Conservation (phyloP, 2,888 invertebrate genomes). For the Noctua pronuba region DNA sequence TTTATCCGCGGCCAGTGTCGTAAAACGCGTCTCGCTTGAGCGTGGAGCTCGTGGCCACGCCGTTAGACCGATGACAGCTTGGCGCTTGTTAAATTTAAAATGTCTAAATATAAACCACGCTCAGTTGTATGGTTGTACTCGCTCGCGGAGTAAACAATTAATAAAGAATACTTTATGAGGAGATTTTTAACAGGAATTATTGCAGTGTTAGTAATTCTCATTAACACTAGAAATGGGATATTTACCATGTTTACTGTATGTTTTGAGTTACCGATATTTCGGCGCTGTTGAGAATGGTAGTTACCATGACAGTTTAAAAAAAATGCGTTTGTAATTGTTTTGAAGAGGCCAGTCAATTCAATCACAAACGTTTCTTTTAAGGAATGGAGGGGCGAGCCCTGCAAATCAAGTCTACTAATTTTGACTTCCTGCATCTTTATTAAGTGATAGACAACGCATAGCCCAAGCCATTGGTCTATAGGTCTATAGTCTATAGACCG, state of each 20-base stretch:
- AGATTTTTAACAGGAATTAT: slow-evolving; percentile 31
- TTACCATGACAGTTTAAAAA: no score
- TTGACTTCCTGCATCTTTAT: no score
- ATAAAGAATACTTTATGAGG: slow-evolving; percentile 39
- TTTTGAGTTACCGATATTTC: no score
- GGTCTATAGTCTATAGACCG: no score
- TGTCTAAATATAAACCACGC: slow-evolving; percentile 44
- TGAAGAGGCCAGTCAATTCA: background rate
- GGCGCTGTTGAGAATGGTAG: no score
- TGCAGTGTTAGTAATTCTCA: slow-evolving; percentile 11
- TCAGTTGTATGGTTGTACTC: slow-evolving; percentile 28
- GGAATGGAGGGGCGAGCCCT: background rate
- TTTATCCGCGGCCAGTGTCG: background rate
- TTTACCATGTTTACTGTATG: no score
- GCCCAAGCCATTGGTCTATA: no score
- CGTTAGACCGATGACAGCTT: slow-evolving; percentile 29
- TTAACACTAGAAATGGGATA: no score
- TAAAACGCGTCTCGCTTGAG: background rate
- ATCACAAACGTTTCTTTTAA: background rate
- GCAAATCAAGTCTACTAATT: background rate
- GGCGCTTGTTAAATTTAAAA: slow-evolving; percentile 51
- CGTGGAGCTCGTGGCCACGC: background rate
- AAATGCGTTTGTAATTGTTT: slow-evolving; percentile 19
- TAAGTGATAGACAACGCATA: no score
- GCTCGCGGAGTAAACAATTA: slow-evolving; percentile 53